These are phyloP conservation scores for Chaenogobius annularis DNA, from an alignment of 2,113 vertebrate genomes.

Conservation along the genomic window DNA sequence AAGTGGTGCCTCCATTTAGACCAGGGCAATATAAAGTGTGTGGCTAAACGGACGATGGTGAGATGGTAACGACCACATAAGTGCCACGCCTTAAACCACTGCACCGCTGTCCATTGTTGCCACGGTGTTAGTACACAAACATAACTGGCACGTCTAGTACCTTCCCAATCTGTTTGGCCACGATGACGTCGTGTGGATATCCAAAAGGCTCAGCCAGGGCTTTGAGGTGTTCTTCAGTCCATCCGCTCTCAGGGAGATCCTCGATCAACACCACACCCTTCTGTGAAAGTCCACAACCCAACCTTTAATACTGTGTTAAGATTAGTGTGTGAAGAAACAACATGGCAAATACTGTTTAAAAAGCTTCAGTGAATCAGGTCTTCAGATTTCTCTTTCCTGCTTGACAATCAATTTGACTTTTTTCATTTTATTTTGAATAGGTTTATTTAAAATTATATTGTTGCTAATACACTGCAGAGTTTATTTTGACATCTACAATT, in stretches of 20 bases:
- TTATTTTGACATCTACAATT: neutral
- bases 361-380: too few relatives aligned
- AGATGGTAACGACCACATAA: too few relatives aligned
- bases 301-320: too few relatives aligned
- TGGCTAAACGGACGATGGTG: too few relatives aligned
- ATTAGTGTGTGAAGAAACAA: neutral
- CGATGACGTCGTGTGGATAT: slow-evolving; percentile 52
- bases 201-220: slow-evolving; percentile 56
- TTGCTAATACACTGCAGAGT: too few relatives aligned
- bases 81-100: too few relatives aligned
- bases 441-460: too few relatives aligned
- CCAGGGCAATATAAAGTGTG: too few relatives aligned
- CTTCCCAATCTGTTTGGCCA: slow-evolving; percentile 51
- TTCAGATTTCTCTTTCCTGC: too few relatives aligned
- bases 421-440: neutral
- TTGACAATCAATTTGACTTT: neutral
- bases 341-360: neutral
- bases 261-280: slow-evolving; percentile 53
- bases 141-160: slow-evolving; percentile 21
- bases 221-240: slow-evolving; percentile 52
- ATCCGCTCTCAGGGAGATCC: slow-evolving; percentile 58
- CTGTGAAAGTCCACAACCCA: slow-evolving; percentile 15
- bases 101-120: too few relatives aligned
- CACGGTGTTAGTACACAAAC: too few relatives aligned
- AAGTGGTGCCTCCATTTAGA: too few relatives aligned